Evolutionary conservation across 2,888 invertebrate genomes (phyloP), one percentile per base, ranked within the genome.

Genomic region (Bibio marci): DNA sequence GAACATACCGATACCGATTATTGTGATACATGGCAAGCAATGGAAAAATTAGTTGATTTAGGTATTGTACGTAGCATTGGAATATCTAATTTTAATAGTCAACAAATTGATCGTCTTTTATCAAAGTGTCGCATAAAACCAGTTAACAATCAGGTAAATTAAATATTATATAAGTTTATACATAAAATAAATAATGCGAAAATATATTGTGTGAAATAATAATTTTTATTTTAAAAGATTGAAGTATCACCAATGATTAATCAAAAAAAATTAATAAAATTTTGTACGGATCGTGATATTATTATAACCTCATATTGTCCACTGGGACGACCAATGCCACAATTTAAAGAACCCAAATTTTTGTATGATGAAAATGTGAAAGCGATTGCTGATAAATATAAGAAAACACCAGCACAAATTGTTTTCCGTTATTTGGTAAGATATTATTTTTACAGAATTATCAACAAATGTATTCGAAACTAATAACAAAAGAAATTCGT

Each of bases 21-120:
- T 52, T 52, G 82, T 27, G 87, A 80, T 48, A 80, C 82, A 0
- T 85, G 80, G 73, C 72, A 73, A 53, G 85, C 70, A 0, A 71
- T 91, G 79, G 90, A 91, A 56, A 63, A 70, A 14, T 67, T 82
- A 11, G 71, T 76, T 4, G 65, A 71, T 43, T 63, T 69, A 45
- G 85, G 86, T 0, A 64, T 85, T 5, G 70, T 73, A 0, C 76
- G 70, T 50, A 78, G 80, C 49, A 80, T 92, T 52, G 91, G 91
- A 1, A 54, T 91, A 2, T 86, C 86, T 31, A 92, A 92, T 62
- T 91, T 90, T 56, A 91, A 85, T 56, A 74, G 68, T 47, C 63
- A 68, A 36, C 91, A 91, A 59, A 59, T 86, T 4, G 69, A 77
- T 33, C 65, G 80, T 36, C 51, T 91, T 11, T 52, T 87, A 27